A percentile compares a stretch with the other conserved stretches of the same genome.
Evolutionary conservation across 2,888 invertebrate genomes (phyloP).

Genomic region (Callimorpha dominula): DNA sequence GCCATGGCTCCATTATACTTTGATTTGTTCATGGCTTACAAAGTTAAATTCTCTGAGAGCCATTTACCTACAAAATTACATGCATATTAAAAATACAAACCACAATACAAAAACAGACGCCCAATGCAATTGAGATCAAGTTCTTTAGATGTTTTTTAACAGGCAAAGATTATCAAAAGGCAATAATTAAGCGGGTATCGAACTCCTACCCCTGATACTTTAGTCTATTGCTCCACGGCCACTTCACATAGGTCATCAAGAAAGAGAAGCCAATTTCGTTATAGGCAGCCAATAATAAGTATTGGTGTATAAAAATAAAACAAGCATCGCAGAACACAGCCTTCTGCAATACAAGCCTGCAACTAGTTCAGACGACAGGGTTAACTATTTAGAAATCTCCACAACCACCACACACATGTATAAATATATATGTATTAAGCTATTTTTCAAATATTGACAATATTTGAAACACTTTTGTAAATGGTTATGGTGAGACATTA

Average conservation of each 20-base stretch:
- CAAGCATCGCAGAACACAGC: too few relatives aligned
- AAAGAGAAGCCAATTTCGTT: background rate
- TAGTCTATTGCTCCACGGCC: background rate
- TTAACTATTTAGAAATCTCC: too few relatives aligned
- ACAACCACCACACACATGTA: too few relatives aligned
- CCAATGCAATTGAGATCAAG: background rate
- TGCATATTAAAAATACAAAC: too few relatives aligned
- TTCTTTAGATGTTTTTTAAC: background rate
- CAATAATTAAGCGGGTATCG: background rate
- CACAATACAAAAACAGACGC: background rate
- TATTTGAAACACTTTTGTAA: too few relatives aligned
- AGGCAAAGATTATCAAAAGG: background rate
- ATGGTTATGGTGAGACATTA: too few relatives aligned
- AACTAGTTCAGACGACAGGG: too few relatives aligned
- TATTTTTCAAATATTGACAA: too few relatives aligned
- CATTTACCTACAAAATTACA: background rate
- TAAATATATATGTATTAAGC: too few relatives aligned
- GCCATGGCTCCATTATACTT: background rate
- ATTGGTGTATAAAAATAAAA: too few relatives aligned
- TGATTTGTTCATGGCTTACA: constrained; percentile 1
- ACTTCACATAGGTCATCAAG: background rate
- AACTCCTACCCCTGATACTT: background rate
- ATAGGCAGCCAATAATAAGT: too few relatives aligned
- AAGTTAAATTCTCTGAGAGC: background rate
- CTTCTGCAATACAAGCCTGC: too few relatives aligned